phyloP scores from a whole-genome alignment of 1,140 invertebrate genomes.

The Aphis gossypii region DNA sequence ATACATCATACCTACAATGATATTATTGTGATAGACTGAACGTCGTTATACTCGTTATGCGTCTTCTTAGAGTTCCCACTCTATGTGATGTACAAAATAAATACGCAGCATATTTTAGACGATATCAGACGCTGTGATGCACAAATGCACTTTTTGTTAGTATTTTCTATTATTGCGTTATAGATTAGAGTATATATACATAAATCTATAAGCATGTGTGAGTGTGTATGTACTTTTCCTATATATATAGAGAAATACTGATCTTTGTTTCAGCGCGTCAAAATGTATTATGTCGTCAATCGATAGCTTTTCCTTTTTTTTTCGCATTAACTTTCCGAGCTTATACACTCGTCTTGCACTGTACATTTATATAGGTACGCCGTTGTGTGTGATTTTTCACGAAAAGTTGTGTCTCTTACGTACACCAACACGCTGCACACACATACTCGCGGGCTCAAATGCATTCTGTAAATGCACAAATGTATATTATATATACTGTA shows the following conservation, averaged over 20 bases:
- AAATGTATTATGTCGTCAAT: neutral
- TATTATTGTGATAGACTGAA: neutral
- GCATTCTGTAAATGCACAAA: neutral
- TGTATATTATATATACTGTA: neutral
- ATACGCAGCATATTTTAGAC: neutral
- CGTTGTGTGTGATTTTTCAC: neutral
- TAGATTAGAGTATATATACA: neutral
- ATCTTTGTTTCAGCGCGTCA: neutral
- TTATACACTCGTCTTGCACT: neutral
- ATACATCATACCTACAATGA: neutral
- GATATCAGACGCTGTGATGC: neutral
- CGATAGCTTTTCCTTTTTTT: conserved; percentile 16
- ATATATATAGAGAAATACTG: neutral
- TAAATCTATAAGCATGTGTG: neutral
- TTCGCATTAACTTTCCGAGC: neutral
- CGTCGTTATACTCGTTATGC: neutral
- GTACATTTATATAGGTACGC: neutral
- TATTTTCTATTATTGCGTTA: neutral
- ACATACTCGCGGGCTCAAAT: neutral
- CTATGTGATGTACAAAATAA: neutral
- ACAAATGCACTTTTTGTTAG: neutral
- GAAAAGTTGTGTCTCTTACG: neutral
- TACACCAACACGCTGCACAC: neutral
- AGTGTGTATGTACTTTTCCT: no score
- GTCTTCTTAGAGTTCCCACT: neutral